Evolutionary conservation across 1,140 invertebrate genomes (phyloP).

Genomic region (Euwallacea fornicatus): DNA sequence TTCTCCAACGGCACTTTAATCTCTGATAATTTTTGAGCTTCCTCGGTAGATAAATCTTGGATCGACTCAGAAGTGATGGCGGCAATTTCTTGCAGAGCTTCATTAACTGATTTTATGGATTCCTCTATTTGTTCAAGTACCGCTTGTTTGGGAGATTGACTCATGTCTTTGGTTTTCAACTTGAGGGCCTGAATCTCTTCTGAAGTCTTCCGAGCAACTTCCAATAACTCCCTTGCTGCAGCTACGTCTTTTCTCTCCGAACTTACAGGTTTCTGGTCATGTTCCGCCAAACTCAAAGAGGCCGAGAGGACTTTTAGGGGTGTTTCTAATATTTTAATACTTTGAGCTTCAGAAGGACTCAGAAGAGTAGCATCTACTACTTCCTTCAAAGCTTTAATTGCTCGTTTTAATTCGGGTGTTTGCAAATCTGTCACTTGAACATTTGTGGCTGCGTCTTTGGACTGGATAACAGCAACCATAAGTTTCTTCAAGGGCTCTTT

Average conservation of each 20-base stretch:
- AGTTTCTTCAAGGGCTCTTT: constrained; percentile 24
- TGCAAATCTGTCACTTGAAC: neutral
- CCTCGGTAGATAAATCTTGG: constrained; percentile 14
- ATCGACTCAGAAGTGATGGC: neutral
- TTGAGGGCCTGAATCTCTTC: constrained; percentile 22
- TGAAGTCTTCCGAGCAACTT: constrained; percentile 7
- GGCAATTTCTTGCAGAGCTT: constrained; percentile 9
- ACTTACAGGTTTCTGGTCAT: neutral
- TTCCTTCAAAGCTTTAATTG: constrained; percentile 2
- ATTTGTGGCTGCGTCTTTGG: neutral
- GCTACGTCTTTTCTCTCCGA: constrained; percentile 18
- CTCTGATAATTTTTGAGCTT: constrained; percentile 11
- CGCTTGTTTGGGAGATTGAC: constrained; percentile 13
- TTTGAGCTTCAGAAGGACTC: constrained; percentile 4
- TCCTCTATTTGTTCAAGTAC: constrained; percentile 11
- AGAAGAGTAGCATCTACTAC: neutral
- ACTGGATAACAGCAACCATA: neutral
- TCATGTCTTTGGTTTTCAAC: constrained; percentile 25
- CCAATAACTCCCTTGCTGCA: neutral
- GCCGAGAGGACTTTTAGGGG: constrained; percentile 23
- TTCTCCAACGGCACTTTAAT: constrained; percentile 31
- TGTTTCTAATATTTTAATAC: constrained; percentile 19
- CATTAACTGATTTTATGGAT: constrained; percentile 7
- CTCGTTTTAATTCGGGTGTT: constrained; percentile 1
- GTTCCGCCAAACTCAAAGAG: constrained; percentile 10